Conservation (phyloP, 2,113 vertebrate species). For the Nyctereutes procyonoides region DNA sequence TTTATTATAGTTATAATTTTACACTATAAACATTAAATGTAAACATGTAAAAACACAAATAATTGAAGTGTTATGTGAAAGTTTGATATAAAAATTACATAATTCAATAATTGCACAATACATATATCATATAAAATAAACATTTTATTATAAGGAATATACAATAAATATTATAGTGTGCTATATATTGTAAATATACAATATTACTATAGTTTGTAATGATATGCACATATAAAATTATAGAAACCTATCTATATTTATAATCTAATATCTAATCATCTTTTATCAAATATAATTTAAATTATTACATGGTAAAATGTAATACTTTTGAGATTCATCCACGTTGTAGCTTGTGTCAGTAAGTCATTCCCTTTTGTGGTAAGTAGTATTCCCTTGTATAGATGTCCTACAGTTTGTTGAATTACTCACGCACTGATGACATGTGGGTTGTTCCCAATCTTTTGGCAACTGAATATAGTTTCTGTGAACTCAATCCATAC, state of each 20-base stretch:
- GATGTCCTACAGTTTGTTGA: background rate
- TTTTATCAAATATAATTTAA: constrained; percentile 32
- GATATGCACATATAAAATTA: constrained; percentile 25
- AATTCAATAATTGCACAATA: background rate
- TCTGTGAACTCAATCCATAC: background rate
- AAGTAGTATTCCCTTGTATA: background rate
- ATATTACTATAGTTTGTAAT: background rate
- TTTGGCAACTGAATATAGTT: background rate
- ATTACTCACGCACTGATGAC: background rate
- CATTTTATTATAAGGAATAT: background rate
- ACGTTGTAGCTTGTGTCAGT: background rate
- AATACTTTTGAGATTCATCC: background rate
- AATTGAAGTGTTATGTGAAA: constrained; percentile 4
- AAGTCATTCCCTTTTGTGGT: background rate
- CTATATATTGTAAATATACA: background rate
- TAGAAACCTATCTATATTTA: background rate
- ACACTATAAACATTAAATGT: background rate
- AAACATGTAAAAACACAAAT: constrained; percentile 8
- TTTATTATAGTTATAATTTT: background rate
- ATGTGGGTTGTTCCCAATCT: background rate
- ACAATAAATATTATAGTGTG: background rate
- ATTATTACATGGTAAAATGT: background rate
- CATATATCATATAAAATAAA: constrained; percentile 8
- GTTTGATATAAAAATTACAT: background rate
- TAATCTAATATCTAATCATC: background rate